These are phyloP conservation scores for Karalla daura DNA, from an alignment of 2,797 vertebrate genomes.

Conservation along the genomic window DNA sequence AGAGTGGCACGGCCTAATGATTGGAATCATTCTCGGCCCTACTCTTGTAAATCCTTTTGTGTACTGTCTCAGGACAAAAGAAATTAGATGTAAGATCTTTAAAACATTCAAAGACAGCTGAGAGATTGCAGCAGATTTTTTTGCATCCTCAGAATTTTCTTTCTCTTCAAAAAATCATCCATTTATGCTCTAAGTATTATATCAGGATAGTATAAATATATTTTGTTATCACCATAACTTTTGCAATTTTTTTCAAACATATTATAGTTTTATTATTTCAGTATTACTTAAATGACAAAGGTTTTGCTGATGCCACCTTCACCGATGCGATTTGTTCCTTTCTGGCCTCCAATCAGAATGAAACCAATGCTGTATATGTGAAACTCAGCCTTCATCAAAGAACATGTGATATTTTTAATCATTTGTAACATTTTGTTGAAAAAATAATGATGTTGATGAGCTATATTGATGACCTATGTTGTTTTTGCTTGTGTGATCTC, in stretches of 20 bases:
- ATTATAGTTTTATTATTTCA: no score
- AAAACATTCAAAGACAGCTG: background rate
- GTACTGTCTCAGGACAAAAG: conserved; percentile 34
- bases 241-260: background rate
- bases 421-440: no score
- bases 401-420: no score
- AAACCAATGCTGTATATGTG: no score
- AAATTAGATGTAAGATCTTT: conserved; percentile 36
- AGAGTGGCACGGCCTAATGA: background rate
- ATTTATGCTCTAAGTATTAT: background rate
- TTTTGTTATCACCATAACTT: background rate
- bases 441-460: no score
- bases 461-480: no score
- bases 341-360: no score
- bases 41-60: conserved; percentile 52
- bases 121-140: background rate
- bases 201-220: background rate
- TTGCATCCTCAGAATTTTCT: background rate
- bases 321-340: background rate
- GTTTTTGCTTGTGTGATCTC: no score
- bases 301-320: background rate
- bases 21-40: background rate
- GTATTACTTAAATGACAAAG: background rate
- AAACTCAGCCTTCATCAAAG: no score
- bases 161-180: background rate